Conservation (phyloP, 2,888 invertebrate species). For the Prosopocoilus inquinatus region DNA sequence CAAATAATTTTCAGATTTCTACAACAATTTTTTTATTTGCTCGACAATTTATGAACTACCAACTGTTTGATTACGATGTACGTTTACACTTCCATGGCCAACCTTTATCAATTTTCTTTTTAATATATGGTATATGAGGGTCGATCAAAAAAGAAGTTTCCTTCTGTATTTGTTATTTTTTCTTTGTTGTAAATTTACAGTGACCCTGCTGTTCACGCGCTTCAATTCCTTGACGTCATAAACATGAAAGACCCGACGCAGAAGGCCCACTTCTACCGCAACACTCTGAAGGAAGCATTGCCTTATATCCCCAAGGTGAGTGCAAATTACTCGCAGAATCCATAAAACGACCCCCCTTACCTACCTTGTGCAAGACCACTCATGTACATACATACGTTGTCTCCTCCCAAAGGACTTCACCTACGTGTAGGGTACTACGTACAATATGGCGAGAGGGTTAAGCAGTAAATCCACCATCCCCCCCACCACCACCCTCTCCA, state of each 20-base stretch:
- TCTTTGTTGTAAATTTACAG: slow-evolving; percentile 50
- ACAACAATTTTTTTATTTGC: too few relatives aligned
- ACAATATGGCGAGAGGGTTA: neutral
- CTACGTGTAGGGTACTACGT: neutral
- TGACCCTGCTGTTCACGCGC: slow-evolving; percentile 86
- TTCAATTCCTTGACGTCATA: slow-evolving; percentile 91
- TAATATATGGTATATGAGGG: too few relatives aligned
- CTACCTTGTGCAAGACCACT: neutral
- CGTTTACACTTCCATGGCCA: too few relatives aligned
- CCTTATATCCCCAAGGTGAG: slow-evolving; percentile 87
- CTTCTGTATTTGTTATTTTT: too few relatives aligned
- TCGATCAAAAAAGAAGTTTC: too few relatives aligned
- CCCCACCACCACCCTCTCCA: too few relatives aligned
- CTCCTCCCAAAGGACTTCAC: neutral
- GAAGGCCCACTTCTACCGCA: slow-evolving; percentile 87
- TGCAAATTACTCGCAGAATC: slow-evolving; percentile 12
- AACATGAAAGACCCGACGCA: slow-evolving; percentile 88
- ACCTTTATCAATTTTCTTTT: too few relatives aligned
- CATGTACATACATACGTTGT: too few relatives aligned
- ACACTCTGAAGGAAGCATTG: slow-evolving; percentile 80
- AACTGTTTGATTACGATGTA: too few relatives aligned
- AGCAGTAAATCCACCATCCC: neutral
- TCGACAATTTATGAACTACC: too few relatives aligned
- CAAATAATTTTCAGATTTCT: too few relatives aligned
- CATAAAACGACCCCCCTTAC: neutral